Evolutionary conservation across 2,888 invertebrate genomes (phyloP), one percentile per base, ranked within the genome.

Genomic region (Drosophila dives): DNA sequence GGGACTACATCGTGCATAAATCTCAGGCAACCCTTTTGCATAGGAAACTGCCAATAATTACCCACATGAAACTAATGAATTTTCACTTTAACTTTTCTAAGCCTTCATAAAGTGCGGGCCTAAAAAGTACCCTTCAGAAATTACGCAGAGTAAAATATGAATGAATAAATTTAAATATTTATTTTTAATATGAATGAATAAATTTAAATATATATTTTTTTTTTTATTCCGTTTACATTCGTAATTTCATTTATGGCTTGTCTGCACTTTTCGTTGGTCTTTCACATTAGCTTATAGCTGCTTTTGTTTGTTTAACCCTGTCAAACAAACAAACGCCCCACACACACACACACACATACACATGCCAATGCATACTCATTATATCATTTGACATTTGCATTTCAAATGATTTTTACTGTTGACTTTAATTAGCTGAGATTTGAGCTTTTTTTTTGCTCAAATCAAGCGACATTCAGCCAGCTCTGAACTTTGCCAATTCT

Each of bases 401-500:
- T 86, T 80, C 75, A 90, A 90, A 91, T 91, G 86, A 79, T 82
- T 78, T 82, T 75, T 75, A 29, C 64, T 91, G 84, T 91, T 91
- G 91, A 91, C 86, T 91, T 88, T 86, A 89, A 91, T 91, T 91
- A 91, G 91, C 86, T 79, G 80, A 80, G 88, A 88, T 85, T 89
- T 87, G 51, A 69, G 61, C 38, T n/a, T 32, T 69, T 33, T 42
- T 2, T 33, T 20, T 48, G 45, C 26, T 55, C 34, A 38, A 48
- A 38, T 45, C n/a, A 7, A 17, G 34, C 36, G 56, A 23, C 12
- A 33, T 45, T 2, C 15, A n/a, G 11, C 34, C 34, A 29, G 10
- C 7, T 34, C 45, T 29, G 29, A 73, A 56, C 68, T 69, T 67
- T 76, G 38, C 53, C 66, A 42, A 48, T 49, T 1, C 53, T 10